These are phyloP conservation scores for Limenitis camilla DNA, from an alignment of 2,888 invertebrate species.

Conservation along the genomic window DNA sequence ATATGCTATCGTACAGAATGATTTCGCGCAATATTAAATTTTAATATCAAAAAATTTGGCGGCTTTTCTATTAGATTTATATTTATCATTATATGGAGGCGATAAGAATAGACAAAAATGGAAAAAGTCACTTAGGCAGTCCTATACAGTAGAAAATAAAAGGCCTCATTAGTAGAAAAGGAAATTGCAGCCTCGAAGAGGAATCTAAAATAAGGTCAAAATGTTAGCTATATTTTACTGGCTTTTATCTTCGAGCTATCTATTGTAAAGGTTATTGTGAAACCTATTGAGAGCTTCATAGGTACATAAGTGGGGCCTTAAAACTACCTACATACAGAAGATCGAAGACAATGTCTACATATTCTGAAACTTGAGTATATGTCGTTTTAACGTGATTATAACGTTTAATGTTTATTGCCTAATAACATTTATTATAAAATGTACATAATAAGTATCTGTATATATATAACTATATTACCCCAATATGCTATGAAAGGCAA, in stretches of 20 bases:
- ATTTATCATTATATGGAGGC: conserved; percentile 5
- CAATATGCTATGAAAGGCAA: no score
- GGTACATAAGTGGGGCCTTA: conserved; percentile 21
- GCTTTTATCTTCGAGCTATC: conserved; percentile 37
- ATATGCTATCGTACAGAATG: no score
- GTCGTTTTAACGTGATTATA: not conserved
- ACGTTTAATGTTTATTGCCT: no score
- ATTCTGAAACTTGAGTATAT: conserved; percentile 1
- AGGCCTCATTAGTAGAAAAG: conserved; percentile 68
- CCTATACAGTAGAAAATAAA: conserved; percentile 55
- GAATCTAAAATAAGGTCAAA: conserved; percentile 69
- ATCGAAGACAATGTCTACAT: conserved; percentile 7
- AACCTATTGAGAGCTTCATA: conserved; percentile 27
- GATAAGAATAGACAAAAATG: conserved; percentile 20
- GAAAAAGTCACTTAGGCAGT: conserved; percentile 32
- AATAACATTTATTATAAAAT: no score
- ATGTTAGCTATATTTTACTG: conserved; percentile 49
- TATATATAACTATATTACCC: no score
- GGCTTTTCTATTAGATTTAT: conserved; percentile 1
- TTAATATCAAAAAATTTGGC: no score
- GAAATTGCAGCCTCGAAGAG: conserved; percentile 67
- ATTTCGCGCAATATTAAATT: no score
- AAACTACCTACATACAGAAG: conserved; percentile 12
- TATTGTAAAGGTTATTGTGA: conserved; percentile 36
- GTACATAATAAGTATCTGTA: no score